Conservation (phyloP, 2,113 vertebrate species). For the Gobius niger region DNA sequence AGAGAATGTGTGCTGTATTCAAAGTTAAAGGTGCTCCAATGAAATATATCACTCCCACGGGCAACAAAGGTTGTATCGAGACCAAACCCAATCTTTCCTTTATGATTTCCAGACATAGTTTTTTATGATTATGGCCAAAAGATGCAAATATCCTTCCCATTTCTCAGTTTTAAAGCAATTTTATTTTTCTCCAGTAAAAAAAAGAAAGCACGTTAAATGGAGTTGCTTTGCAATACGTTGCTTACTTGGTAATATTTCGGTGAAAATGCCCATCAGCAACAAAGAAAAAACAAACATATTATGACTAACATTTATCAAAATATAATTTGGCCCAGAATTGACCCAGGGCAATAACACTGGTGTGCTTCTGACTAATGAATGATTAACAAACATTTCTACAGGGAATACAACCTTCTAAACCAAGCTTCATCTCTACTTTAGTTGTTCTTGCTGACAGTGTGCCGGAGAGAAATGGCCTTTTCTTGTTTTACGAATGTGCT, state of each 20-base stretch:
- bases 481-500: background rate
- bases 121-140: too few species aligned
- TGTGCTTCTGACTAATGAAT: slow-evolving; percentile 16
- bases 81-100: too few species aligned
- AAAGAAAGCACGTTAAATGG: too few species aligned
- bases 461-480: slow-evolving; percentile 10
- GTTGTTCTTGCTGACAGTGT: slow-evolving; percentile 36
- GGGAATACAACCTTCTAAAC: background rate
- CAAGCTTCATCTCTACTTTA: background rate
- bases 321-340: slow-evolving; percentile 14
- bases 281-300: slow-evolving; percentile 19
- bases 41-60: too few species aligned
- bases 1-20: too few species aligned
- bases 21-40: too few species aligned
- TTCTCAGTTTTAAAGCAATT: too few species aligned
- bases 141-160: too few species aligned
- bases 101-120: too few species aligned
- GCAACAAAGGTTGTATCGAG: too few species aligned
- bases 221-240: background rate
- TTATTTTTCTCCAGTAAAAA: too few species aligned
- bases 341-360: slow-evolving; percentile 12
- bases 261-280: background rate
- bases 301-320: slow-evolving; percentile 34
- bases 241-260: background rate
- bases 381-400: background rate